Evolutionary conservation across 2,888 invertebrate species (phyloP).

Genomic region (Drosophila falleni): DNA sequence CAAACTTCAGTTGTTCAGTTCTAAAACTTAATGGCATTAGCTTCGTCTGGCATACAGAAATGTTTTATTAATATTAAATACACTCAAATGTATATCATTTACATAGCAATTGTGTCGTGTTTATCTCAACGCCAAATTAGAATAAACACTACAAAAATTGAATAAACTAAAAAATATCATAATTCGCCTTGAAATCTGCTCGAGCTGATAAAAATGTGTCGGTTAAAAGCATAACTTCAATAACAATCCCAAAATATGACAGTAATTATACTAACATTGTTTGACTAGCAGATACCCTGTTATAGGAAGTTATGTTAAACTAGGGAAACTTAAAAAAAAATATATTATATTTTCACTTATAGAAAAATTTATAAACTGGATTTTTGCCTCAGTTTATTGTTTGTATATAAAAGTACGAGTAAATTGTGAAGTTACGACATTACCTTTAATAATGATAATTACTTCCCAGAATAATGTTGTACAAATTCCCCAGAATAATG

Average conservation of each 20-base stretch:
- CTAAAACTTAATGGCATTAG: conserved; percentile 13
- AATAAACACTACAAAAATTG: conserved; percentile 15
- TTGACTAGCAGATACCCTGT: conserved; percentile 22
- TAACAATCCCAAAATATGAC: background rate
- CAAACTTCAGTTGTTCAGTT: conserved; percentile 28
- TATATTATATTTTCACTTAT: too few species aligned
- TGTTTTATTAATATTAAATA: conserved; percentile 16
- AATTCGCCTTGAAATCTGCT: conserved; percentile 25
- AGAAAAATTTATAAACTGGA: background rate
- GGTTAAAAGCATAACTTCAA: conserved; percentile 21
- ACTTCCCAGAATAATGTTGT: background rate
- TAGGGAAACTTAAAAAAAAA: background rate
- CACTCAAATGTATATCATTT: conserved; percentile 30
- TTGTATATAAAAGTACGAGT: background rate
- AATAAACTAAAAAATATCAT: conserved; percentile 1
- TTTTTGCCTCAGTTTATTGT: background rate
- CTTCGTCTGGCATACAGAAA: conserved; percentile 13
- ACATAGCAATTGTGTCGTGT: conserved; percentile 6
- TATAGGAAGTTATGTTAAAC: background rate
- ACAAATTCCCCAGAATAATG: conserved; percentile 1
- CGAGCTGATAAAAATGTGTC: conserved; percentile 43
- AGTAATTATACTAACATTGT: too few species aligned
- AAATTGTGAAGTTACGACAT: conserved; percentile 1
- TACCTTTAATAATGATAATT: background rate
- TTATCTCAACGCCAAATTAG: conserved; percentile 52